Evolutionary conservation across 1,140 invertebrate genomes (phyloP), one percentile per base, ranked within the genome.

Genomic region (Euborellia annulipes): DNA sequence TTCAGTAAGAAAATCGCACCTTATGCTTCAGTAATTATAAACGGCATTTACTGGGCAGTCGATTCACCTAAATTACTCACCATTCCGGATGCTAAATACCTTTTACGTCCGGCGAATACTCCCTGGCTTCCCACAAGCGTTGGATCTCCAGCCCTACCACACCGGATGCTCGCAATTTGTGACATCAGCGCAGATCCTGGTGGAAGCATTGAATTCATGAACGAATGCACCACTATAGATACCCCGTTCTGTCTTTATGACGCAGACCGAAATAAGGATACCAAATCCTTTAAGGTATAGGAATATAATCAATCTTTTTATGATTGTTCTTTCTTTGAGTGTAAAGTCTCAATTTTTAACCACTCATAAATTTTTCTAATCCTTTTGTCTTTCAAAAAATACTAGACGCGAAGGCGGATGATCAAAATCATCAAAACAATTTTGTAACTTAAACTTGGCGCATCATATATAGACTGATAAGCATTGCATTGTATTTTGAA

Each of bases 131-230:
- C 90, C 0, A 84, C 79, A 2, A 73, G 67, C 43, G 73, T 83
- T 41, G 82, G 92, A 0, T 85, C 89, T 19, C 87, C 92, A 1
- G 75, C 85, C 17, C 63, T 98, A 39, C 92, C 93, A 0, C 91
- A 96, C 62, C 68, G 76, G 62, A 84, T 87, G 77, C 62, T 90
- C 47, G 85, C 79, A 4, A 93, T 98, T 57, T 98, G 94, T 62
- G 95, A 98, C 61, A 98, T 98, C 55, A 94, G 89, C 2, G 95
- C 95, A 2, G 96, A 99, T 69, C 95, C 95, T 1, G 94, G 94
- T 13, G 93, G 94, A 38, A 97, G 92, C 17, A 97, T 98, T 46
- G 95, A 99, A 67, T 98, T 99, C 58, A 98, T 99, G 94, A 93
- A 94, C 56, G 94, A 98, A 59, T 98, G 94, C 57, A 99, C 96